These are phyloP conservation scores for Volucella inanis DNA, from an alignment of 2,888 invertebrate species.

Conservation along the genomic window DNA sequence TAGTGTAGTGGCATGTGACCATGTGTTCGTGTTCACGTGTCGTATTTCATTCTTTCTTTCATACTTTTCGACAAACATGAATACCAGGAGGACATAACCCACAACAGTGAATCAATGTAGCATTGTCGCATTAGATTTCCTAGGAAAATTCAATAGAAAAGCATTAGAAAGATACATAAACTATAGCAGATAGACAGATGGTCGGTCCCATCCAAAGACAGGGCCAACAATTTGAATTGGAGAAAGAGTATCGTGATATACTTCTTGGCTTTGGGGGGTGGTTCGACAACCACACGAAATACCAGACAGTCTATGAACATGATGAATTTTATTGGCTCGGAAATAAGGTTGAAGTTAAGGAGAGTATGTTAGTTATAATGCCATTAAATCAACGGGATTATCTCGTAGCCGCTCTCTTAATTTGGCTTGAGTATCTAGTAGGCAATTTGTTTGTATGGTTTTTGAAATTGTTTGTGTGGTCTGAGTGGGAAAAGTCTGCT, in stretches of 20 bases:
- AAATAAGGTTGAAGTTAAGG: constrained; percentile 47
- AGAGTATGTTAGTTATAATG: background rate
- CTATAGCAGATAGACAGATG: background rate
- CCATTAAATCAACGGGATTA: constrained; percentile 56
- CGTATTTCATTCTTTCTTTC: constrained; percentile 78
- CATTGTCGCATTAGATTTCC: constrained; percentile 79
- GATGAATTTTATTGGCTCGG: constrained; percentile 43
- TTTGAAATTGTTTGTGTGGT: constrained; percentile 46
- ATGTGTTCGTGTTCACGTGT: constrained; percentile 71
- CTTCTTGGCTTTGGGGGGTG: constrained; percentile 77
- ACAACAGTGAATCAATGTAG: constrained; percentile 70
- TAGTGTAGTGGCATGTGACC: background rate
- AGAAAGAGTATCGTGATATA: background rate
- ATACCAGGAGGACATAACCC: constrained; percentile 82
- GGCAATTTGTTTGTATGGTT: constrained; percentile 50
- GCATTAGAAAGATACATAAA: constrained; percentile 57
- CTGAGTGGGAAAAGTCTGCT: constrained; percentile 75
- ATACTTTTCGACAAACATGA: constrained; percentile 83
- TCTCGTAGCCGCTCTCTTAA: constrained; percentile 63
- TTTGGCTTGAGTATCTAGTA: constrained; percentile 31
- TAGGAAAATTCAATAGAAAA: constrained; percentile 81
- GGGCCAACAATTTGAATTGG: background rate
- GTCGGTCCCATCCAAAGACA: background rate
- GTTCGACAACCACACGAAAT: background rate
- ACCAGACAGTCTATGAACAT: constrained; percentile 13